Evolutionary conservation across 2,113 vertebrate species (phyloP).

Genomic region (Mus musculus): GRCm39 chr1:79978501-79979000

Average conservation of each 20-base stretch:
- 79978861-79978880: background rate
- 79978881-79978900: background rate
- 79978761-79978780: background rate
- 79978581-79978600: conserved; percentile 32
- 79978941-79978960: background rate
- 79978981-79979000: background rate
- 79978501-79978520: conserved; percentile 6
- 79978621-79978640: background rate
- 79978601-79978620: background rate
- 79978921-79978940: fast-evolving
- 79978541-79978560: background rate
- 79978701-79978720: background rate
- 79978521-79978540: background rate
- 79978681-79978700: background rate
- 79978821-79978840: background rate
- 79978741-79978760: background rate
- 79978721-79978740: background rate
- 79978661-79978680: background rate
- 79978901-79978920: background rate
- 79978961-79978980: background rate
- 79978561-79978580: background rate
- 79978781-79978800: background rate
- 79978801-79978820: background rate
- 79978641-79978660: conserved; percentile 44
- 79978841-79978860: background rate